phyloP scores from a whole-genome alignment of 2,113 vertebrate species.

The Egretta garzetta region DNA sequence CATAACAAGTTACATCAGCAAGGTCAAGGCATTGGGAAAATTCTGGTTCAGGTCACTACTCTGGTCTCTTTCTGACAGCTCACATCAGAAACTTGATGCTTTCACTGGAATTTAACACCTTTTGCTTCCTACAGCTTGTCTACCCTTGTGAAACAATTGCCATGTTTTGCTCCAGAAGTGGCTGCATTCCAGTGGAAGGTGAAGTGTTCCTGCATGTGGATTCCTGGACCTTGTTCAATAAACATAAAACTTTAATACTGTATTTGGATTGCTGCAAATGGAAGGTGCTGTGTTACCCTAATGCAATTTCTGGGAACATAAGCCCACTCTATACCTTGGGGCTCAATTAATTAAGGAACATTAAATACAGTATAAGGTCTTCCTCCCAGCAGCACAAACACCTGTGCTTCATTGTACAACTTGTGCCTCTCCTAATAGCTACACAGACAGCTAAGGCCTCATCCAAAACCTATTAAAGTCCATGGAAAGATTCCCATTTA shows the following conservation, averaged over 20 bases:
- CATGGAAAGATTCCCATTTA: constrained; percentile 26
- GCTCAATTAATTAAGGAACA: constrained; percentile 62
- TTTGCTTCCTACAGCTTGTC: neutral
- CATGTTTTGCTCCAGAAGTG: neutral
- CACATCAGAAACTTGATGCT: neutral
- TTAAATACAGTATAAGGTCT: constrained; percentile 57
- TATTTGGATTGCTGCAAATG: constrained; percentile 27
- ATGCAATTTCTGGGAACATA: constrained; percentile 57
- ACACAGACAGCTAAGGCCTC: neutral
- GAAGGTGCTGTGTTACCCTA: constrained; percentile 37
- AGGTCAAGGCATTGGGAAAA: neutral
- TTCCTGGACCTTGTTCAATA: constrained; percentile 50
- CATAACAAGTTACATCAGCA: neutral
- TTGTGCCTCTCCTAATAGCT: constrained; percentile 14
- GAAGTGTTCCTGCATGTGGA: neutral
- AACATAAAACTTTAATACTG: constrained; percentile 52
- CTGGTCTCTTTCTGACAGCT: neutral
- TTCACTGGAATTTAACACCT: neutral
- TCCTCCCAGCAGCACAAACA: constrained; percentile 30
- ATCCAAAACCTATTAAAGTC: constrained; percentile 50
- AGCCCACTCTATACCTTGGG: neutral
- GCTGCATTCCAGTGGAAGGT: constrained; percentile 16
- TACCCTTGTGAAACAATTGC: accelerated
- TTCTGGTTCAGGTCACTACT: neutral
- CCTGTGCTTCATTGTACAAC: constrained; percentile 38